Evolutionary conservation across 2,797 vertebrate species (phyloP), one percentile per base, ranked within the genome.

Genomic region (Trematomus bernacchii): DNA sequence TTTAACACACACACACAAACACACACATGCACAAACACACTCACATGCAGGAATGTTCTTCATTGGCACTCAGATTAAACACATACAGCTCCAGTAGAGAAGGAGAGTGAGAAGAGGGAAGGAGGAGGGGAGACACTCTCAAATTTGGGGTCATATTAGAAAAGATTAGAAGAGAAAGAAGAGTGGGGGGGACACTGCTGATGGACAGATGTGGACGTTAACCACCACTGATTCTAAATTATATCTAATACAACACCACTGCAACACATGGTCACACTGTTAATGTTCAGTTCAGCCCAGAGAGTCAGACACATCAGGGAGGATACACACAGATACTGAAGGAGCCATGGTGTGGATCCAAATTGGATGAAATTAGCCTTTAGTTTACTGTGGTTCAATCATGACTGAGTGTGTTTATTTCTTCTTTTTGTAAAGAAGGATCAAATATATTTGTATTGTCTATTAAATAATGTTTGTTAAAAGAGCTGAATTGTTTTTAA

Each of bases 1-100:
- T 96, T 98, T 97, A 97, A 95, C 93, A 96, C 89, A 90, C 77
- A 63, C 81, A 80, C 61, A 63, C 40, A 55, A 59, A 71, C 54
- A 66, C 60, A 73, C 59, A 66, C 33, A 94, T 92, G 43, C 55
- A 67, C 65, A 65, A 81, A 75, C 44, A 59, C 52, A 64, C 71
- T 66, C 93, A 66, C 73, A 68, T 40, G 74, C 54, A 84, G 55
- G 61, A 78, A 79, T 82, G 74, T 77, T 88, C 86, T 77, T 91
- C 83, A 85, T 83, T 84, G 85, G 77, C 78, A 63, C 66, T 85
- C 87, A 79, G 87, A 93, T 91, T 93, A 90, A 88, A 92, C 78
- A 82, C 85, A 88, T 73, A 85, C 66, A 90, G 77, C 78, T 83
- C 57, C 42, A 76, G 19, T 46, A 64, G 66, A 83, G 73, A 82